These are phyloP conservation scores for Drosophila oshimai DNA, from an alignment of 1,140 invertebrate species.

Conservation along the genomic window DNA sequence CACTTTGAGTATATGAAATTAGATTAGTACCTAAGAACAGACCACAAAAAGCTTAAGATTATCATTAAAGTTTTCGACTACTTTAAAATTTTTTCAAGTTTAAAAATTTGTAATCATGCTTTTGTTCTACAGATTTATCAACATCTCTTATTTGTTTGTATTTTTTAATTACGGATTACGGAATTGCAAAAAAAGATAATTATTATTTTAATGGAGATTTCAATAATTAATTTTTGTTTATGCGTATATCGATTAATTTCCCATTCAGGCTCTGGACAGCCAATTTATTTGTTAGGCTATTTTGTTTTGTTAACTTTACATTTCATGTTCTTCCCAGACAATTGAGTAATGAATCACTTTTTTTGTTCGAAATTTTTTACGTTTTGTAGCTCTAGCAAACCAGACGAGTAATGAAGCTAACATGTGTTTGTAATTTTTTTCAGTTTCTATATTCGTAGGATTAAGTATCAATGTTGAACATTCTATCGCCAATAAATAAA, in stretches of 20 bases:
- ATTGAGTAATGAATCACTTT: no score
- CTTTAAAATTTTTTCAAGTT: neutral
- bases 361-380: neutral
- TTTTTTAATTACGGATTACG: neutral
- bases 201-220: no score
- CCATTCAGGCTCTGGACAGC: neutral
- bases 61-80: neutral
- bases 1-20: neutral
- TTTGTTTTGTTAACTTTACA: neutral
- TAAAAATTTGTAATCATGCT: neutral
- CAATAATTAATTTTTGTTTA: no score
- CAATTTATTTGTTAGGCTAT: neutral
- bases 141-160: neutral
- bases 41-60: neutral
- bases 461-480: constrained; percentile 35
- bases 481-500: constrained; percentile 13
- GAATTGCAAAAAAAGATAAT: neutral
- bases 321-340: neutral
- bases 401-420: neutral
- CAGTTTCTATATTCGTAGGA: neutral
- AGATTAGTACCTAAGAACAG: neutral
- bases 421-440: neutral
- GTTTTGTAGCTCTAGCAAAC: neutral
- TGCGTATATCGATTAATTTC: no score
- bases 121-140: neutral